These are phyloP conservation scores for Carollia perspicillata DNA, from an alignment of 2,113 vertebrate genomes.

Conservation along the genomic window DNA sequence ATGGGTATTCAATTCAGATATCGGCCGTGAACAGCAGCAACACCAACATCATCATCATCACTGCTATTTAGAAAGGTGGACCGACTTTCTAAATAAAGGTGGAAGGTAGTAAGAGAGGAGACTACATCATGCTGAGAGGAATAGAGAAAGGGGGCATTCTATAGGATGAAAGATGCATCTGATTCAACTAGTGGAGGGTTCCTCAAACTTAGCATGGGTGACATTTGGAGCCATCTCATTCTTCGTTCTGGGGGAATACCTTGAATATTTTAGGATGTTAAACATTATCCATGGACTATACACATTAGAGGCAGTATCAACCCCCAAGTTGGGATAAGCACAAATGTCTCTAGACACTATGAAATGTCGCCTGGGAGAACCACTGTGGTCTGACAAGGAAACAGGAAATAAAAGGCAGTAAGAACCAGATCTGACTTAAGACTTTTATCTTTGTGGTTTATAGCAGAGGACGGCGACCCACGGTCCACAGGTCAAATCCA, in stretches of 20 bases:
- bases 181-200: background rate
- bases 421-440: background rate
- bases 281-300: background rate
- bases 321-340: background rate
- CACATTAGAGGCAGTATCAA: background rate
- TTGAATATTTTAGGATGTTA: background rate
- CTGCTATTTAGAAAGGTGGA: background rate
- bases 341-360: background rate
- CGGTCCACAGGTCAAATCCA: background rate
- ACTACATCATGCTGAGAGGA: background rate
- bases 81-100: too few relatives aligned
- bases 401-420: slow-evolving; percentile 7
- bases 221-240: background rate
- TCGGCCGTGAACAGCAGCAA: background rate
- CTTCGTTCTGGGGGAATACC: background rate
- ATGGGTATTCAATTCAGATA: background rate
- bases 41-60: background rate
- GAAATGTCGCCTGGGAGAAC: background rate
- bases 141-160: background rate
- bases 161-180: background rate
- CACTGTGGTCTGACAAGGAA: background rate
- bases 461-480: background rate
- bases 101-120: background rate
- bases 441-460: background rate
- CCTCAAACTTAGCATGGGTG: background rate